These are phyloP conservation scores for Homarus gammarus DNA, from an alignment of 2,888 invertebrate genomes.

Conservation along the genomic window DNA sequence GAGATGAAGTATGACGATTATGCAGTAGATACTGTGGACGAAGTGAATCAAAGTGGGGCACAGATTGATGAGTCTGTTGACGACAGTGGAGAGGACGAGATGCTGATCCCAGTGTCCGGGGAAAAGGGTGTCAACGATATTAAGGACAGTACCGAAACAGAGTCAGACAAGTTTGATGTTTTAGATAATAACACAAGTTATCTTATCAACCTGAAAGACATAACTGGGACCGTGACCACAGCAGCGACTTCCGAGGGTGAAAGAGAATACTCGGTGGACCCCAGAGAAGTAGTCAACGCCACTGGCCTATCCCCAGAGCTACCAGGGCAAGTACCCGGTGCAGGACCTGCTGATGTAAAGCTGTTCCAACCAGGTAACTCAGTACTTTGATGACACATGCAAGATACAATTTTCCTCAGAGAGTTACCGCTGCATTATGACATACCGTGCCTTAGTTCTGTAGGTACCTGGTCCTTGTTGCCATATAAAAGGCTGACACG, in stretches of 20 bases:
- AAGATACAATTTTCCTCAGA: background rate
- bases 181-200: background rate
- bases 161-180: background rate
- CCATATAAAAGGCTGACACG: background rate
- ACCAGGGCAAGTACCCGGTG: background rate
- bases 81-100: background rate
- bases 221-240: background rate
- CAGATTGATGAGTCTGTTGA: background rate
- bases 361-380: conserved; percentile 32
- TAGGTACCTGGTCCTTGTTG: background rate
- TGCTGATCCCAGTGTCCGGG: background rate
- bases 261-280: background rate
- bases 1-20: background rate
- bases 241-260: background rate
- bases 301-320: background rate
- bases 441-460: background rate
- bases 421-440: conserved; percentile 26
- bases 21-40: background rate
- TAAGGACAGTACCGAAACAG: too few species aligned
- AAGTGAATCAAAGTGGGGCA: background rate
- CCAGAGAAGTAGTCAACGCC: background rate
- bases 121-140: background rate
- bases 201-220: background rate
- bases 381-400: conserved; percentile 10
- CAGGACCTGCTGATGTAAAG: conserved; percentile 31